These are phyloP conservation scores for Galaxea fascicularis DNA, from an alignment of 92 coral and sea anemone genomes.

Conservation along the genomic window DNA sequence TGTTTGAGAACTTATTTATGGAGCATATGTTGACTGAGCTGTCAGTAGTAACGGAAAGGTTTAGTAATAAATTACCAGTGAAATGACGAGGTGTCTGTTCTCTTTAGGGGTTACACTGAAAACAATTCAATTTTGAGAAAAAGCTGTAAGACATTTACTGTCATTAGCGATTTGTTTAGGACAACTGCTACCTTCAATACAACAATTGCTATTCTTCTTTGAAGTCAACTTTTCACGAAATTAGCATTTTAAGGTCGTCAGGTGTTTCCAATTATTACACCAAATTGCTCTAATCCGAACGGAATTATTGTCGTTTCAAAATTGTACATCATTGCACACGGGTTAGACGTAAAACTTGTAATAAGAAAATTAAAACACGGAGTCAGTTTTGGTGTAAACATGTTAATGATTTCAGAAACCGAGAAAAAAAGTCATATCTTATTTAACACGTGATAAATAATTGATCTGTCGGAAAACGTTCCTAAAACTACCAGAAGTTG, in stretches of 20 bases:
- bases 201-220: conserved; percentile 8
- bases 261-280: too few relatives aligned
- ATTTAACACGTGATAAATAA: conserved; percentile 33
- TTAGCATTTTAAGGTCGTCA: conserved; percentile 41
- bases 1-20: conserved; percentile 17
- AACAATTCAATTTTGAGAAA: neutral
- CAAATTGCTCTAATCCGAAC: neutral
- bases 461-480: neutral
- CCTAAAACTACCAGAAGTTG: neutral
- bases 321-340: neutral
- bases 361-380: neutral
- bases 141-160: neutral
- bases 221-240: neutral
- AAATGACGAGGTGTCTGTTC: neutral
- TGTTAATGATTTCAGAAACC: neutral
- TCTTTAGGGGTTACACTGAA: too few relatives aligned
- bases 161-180: neutral
- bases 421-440: neutral
- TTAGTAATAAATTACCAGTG: neutral
- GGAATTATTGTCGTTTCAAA: neutral
- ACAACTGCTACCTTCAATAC: neutral
- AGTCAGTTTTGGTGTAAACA: neutral
- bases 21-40: neutral
- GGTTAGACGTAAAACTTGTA: neutral
- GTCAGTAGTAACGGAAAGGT: neutral